These are phyloP conservation scores for Mercenaria mercenaria DNA, from an alignment of 1,140 invertebrate genomes.

Conservation along the genomic window DNA sequence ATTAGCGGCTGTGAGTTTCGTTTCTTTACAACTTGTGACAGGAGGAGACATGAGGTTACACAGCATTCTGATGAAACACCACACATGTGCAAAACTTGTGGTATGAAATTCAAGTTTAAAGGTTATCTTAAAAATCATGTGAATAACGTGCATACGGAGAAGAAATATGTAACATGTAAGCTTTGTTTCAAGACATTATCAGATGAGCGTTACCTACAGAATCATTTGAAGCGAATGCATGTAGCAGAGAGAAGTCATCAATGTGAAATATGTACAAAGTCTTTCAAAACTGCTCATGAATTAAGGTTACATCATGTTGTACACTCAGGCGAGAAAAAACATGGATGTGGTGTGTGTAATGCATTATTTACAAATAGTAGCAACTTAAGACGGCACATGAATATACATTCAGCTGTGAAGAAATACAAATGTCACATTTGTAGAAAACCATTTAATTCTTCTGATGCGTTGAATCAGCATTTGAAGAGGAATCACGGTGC, in stretches of 20 bases:
- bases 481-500: not conserved
- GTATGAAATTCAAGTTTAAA: not conserved
- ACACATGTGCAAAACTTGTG: not conserved
- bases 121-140: not conserved
- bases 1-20: not conserved
- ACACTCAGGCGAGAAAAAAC: not conserved
- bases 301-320: not conserved
- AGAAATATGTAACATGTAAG: not conserved
- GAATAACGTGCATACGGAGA: not conserved
- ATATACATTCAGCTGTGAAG: not conserved
- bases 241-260: not conserved
- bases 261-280: not conserved
- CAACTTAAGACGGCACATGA: not conserved
- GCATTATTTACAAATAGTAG: not conserved
- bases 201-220: not conserved
- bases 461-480: not conserved
- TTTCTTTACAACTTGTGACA: not conserved
- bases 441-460: not conserved
- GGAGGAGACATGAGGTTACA: not conserved
- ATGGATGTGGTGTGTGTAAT: not conserved
- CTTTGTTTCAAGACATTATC: not conserved
- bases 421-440: slow-evolving; percentile 11
- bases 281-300: not conserved
- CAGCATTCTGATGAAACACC: slow-evolving; percentile 17
- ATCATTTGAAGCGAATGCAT: slow-evolving; percentile 5